phyloP scores from a whole-genome alignment of 1,140 invertebrate species.

The Epicauta chinensis region DNA sequence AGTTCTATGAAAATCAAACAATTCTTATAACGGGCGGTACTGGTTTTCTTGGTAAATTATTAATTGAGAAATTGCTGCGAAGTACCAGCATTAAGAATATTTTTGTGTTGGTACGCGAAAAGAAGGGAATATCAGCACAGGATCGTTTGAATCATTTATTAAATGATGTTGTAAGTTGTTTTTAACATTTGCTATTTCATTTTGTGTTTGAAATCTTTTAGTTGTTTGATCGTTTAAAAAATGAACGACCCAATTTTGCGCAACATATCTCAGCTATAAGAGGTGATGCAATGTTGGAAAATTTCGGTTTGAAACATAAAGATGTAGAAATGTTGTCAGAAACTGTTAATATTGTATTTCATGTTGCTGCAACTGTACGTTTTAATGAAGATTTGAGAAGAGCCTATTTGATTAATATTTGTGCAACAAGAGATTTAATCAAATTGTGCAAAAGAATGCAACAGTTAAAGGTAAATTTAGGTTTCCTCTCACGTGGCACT shows the following conservation, averaged over 20 bases:
- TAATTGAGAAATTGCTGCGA: conserved; percentile 74
- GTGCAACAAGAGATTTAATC: conserved; percentile 53
- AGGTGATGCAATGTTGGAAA: conserved; percentile 39
- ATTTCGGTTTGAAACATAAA: conserved; percentile 31
- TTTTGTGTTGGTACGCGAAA: conserved; percentile 69
- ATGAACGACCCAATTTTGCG: conserved; percentile 33
- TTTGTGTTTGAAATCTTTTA: not conserved
- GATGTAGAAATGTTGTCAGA: conserved; percentile 33
- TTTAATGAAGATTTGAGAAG: conserved; percentile 74
- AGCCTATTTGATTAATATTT: conserved; percentile 56
- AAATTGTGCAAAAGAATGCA: conserved; percentile 57
- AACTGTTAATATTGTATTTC: conserved; percentile 69
- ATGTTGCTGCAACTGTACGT: conserved; percentile 82
- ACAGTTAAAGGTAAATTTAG: conserved; percentile 47
- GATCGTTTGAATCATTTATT: conserved; percentile 55
- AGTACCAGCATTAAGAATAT: conserved; percentile 61
- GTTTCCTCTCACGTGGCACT: conserved; percentile 32
- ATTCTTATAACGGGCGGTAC: conserved; percentile 62
- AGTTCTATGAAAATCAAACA: no score
- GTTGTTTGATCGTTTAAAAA: conserved; percentile 13
- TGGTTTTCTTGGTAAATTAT: conserved; percentile 63
- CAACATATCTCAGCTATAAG: conserved; percentile 34
- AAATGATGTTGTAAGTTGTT: conserved; percentile 50
- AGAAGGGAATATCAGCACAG: conserved; percentile 60
- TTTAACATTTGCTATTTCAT: not conserved